Conservation (phyloP, 2,888 invertebrate species). For the Octodonta nipae region DNA sequence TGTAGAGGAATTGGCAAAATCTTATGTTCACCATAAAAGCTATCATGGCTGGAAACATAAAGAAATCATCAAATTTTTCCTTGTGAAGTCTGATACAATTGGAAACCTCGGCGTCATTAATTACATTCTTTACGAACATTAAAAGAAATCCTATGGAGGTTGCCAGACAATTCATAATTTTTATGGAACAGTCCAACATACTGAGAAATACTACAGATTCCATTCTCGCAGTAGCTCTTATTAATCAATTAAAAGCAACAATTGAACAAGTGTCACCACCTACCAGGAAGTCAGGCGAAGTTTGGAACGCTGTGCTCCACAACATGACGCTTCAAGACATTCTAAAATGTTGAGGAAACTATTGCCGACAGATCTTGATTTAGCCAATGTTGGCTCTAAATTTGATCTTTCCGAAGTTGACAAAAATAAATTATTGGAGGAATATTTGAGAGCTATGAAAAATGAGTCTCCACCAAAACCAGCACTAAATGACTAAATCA, state of each 20-base stretch:
- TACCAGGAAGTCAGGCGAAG: slow-evolving; percentile 47
- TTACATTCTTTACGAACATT: slow-evolving; percentile 43
- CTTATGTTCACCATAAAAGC: slow-evolving; percentile 47
- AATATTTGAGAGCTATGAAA: slow-evolving; percentile 39
- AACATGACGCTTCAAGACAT: slow-evolving; percentile 41
- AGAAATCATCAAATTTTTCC: slow-evolving; percentile 53
- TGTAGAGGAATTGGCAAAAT: slow-evolving; percentile 49
- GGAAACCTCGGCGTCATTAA: slow-evolving; percentile 30
- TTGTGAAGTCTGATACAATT: slow-evolving; percentile 39
- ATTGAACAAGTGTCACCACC: slow-evolving; percentile 57
- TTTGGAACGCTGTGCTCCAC: slow-evolving; percentile 49
- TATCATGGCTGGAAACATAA: slow-evolving; percentile 59
- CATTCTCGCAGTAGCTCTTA: slow-evolving; percentile 38
- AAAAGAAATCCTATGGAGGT: slow-evolving; percentile 27
- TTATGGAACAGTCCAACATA: slow-evolving; percentile 39
- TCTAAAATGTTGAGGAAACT: slow-evolving; percentile 37
- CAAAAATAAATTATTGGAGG: slow-evolving; percentile 44
- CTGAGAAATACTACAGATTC: slow-evolving; percentile 37
- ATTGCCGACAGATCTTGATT: slow-evolving; percentile 54
- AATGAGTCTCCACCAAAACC: slow-evolving; percentile 24
- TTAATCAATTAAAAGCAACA: slow-evolving; percentile 40
- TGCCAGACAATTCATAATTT: slow-evolving; percentile 33
- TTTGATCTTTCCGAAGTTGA: slow-evolving; percentile 60
- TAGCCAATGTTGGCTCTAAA: slow-evolving; percentile 58
- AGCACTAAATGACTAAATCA: no score